phyloP scores from a whole-genome alignment of 2,797 vertebrate genomes.

The Propithecus deckenii region DNA sequence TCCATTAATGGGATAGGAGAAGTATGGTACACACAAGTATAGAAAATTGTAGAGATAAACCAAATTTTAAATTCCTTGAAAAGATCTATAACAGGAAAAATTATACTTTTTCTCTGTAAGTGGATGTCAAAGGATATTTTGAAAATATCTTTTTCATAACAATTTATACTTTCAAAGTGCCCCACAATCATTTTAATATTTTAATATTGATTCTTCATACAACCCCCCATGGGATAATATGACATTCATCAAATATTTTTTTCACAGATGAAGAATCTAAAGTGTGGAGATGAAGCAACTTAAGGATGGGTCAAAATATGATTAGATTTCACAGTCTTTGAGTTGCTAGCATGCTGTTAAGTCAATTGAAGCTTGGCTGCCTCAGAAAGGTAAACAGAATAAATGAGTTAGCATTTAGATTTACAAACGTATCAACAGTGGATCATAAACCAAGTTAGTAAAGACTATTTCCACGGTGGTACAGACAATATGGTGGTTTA shows the following conservation, averaged over 20 bases:
- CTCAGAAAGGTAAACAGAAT: constrained; percentile 48
- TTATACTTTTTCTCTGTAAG: neutral
- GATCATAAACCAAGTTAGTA: constrained; percentile 2
- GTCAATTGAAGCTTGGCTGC: neutral
- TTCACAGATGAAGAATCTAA: neutral
- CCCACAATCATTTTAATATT: neutral
- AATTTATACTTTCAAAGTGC: constrained; percentile 26
- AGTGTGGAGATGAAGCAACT: neutral
- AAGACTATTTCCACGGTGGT: neutral
- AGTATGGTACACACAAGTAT: neutral
- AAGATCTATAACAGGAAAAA: constrained; percentile 9
- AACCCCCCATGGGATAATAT: neutral
- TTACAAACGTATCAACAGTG: constrained; percentile 39
- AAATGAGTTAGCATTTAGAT: constrained; percentile 32
- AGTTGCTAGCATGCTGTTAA: neutral
- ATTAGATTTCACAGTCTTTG: constrained; percentile 48
- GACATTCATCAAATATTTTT: neutral
- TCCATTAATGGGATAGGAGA: neutral
- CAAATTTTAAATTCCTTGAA: constrained; percentile 35
- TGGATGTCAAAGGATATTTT: neutral
- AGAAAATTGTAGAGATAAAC: constrained; percentile 8
- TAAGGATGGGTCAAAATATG: constrained; percentile 48
- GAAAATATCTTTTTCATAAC: constrained; percentile 33
- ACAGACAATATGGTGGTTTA: neutral
- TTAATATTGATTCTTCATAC: constrained; percentile 25